phyloP scores from a whole-genome alignment of 1,140 invertebrate genomes.

The Agraylea sexmaculata region DNA sequence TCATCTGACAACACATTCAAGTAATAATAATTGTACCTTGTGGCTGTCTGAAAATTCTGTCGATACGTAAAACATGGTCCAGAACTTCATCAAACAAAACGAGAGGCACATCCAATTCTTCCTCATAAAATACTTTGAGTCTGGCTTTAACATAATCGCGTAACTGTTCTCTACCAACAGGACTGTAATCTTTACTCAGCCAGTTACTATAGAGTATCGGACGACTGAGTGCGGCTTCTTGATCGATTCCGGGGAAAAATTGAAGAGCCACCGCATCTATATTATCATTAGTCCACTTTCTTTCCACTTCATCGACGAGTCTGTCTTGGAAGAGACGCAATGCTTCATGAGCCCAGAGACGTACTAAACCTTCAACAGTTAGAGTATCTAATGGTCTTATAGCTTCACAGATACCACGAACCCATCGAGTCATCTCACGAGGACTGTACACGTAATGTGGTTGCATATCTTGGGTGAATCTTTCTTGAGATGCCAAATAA shows the following conservation, averaged over 20 bases:
- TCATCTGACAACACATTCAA: not conserved
- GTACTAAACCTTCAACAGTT: constrained; percentile 85
- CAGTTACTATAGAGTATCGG: constrained; percentile 98
- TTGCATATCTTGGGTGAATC: constrained; percentile 99
- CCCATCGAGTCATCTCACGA: constrained; percentile 99
- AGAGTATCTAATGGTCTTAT: constrained; percentile 87
- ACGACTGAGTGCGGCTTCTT: constrained; percentile 70
- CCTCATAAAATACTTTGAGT: constrained; percentile 98
- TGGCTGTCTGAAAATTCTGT: constrained; percentile 97
- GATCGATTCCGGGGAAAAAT: constrained; percentile 88
- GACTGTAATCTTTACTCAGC: constrained; percentile 96
- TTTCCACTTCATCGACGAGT: constrained; percentile 87
- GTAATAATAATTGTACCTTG: constrained; percentile 46
- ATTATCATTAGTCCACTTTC: constrained; percentile 97
- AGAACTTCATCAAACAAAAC: constrained; percentile 98
- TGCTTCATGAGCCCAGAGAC: constrained; percentile 98
- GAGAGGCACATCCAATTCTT: constrained; percentile 95
- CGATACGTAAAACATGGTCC: constrained; percentile 96
- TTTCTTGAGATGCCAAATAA: constrained; percentile 92
- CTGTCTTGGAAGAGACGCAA: constrained; percentile 93
- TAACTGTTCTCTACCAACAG: constrained; percentile 89
- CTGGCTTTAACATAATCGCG: constrained; percentile 94
- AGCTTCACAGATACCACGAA: constrained; percentile 97
- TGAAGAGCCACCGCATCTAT: constrained; percentile 89
- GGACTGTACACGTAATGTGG: constrained; percentile 99